phyloP scores from a whole-genome alignment of 2,113 vertebrate genomes.

The Tachuris rubrigastra region DNA sequence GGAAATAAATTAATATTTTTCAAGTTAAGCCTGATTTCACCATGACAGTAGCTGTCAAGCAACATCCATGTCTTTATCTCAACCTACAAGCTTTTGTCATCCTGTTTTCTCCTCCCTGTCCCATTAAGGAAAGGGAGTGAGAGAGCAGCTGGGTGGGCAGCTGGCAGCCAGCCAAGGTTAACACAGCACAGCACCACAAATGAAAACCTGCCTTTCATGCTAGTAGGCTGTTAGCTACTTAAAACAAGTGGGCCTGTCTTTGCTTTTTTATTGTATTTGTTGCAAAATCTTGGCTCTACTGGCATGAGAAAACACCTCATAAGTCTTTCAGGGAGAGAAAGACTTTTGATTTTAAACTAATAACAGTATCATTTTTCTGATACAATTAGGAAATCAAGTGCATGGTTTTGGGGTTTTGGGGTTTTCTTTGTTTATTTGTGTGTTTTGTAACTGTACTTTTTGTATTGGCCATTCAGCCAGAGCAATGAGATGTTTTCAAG shows the following conservation, averaged over 20 bases:
- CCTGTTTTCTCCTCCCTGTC: not conserved
- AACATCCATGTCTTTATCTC: not conserved
- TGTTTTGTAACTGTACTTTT: not conserved
- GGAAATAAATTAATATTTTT: not conserved
- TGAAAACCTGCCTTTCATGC: not conserved
- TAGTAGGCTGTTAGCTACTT: not conserved
- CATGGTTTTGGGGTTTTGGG: not conserved
- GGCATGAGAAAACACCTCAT: not conserved
- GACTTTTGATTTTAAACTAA: not conserved
- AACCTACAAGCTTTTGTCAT: not conserved
- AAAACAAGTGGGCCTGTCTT: not conserved
- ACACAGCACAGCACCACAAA: not conserved
- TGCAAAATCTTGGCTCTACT: not conserved
- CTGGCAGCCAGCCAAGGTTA: not conserved
- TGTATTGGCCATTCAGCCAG: not conserved
- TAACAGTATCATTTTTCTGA: not conserved
- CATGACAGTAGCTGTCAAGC: not conserved
- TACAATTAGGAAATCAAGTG: not conserved
- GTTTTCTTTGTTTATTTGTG: not conserved
- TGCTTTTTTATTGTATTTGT: not conserved
- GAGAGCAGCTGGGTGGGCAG: not conserved
- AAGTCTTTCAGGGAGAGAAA: not conserved
- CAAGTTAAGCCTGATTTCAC: not conserved
- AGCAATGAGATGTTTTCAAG: not conserved
- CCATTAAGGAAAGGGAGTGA: not conserved